Percentiles rank a stretch among this genome's conserved stretches.
These are phyloP conservation scores for Dinothrombium tinctorium DNA, from an alignment of 1,140 invertebrate species.

Conservation along the genomic window DNA sequence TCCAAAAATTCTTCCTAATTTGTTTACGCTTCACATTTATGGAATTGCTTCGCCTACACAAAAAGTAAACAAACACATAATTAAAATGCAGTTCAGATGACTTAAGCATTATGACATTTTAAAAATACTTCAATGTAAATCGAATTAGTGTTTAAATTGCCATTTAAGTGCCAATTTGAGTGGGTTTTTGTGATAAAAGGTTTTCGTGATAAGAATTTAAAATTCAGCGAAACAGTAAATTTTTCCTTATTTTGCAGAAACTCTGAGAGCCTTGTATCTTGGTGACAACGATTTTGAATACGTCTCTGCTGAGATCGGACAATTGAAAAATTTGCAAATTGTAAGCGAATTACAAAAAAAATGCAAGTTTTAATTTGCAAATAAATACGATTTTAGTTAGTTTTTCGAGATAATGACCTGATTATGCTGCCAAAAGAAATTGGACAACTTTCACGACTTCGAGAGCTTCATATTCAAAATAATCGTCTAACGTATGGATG, in stretches of 20 bases:
- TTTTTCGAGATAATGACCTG: slow-evolving; percentile 79
- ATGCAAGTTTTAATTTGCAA: background rate
- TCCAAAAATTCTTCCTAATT: too few species aligned
- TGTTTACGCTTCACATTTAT: too few species aligned
- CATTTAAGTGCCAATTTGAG: too few species aligned
- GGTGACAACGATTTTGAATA: slow-evolving; percentile 97
- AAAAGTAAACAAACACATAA: too few species aligned
- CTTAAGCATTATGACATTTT: too few species aligned
- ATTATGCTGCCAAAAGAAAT: slow-evolving; percentile 78
- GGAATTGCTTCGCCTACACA: too few species aligned
- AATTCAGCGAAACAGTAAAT: slow-evolving; percentile 9
- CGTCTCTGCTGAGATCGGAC: slow-evolving; percentile 64
- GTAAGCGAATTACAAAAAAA: slow-evolving; percentile 31
- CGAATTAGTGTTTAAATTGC: too few species aligned
- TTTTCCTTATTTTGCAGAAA: slow-evolving; percentile 38
- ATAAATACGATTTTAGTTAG: slow-evolving; percentile 31
- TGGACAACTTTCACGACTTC: slow-evolving; percentile 52
- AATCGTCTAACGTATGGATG: slow-evolving; percentile 45
- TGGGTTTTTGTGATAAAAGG: too few species aligned
- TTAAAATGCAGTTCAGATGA: too few species aligned
- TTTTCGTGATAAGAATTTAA: too few species aligned
- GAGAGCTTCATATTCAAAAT: slow-evolving; percentile 79
- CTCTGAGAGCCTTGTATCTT: slow-evolving; percentile 73
- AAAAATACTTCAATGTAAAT: too few species aligned
- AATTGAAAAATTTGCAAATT: slow-evolving; percentile 89